Evolutionary conservation across 2,888 invertebrate genomes (phyloP).

Genomic region (Helleia helle): DNA sequence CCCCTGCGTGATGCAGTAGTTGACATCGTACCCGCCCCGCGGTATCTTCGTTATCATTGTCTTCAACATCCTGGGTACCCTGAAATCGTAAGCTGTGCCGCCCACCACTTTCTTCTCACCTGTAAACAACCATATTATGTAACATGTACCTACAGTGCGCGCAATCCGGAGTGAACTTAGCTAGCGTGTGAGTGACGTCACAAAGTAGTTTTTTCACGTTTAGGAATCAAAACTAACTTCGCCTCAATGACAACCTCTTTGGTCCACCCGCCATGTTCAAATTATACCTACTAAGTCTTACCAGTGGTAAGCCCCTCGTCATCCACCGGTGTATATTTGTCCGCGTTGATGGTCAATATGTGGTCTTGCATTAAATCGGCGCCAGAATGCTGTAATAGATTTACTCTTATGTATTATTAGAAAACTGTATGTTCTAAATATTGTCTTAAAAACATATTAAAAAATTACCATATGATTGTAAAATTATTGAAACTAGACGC

Average conservation of each 20-base stretch:
- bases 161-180: no score
- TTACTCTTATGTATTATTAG: no score
- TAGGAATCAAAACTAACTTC: no score
- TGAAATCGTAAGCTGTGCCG: constrained; percentile 83
- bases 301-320: constrained; percentile 83
- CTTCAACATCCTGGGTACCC: constrained; percentile 77
- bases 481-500: no score
- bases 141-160: no score
- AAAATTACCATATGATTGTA: no score
- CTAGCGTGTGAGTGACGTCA: no score
- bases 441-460: no score
- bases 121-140: constrained; percentile 31
- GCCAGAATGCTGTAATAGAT: constrained; percentile 71
- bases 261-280: not conserved
- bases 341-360: constrained; percentile 81
- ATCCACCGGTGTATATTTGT: constrained; percentile 82
- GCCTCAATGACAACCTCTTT: no score
- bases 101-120: constrained; percentile 81
- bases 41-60: constrained; percentile 79
- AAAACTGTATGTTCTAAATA: no score
- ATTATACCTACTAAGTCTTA: constrained; percentile 23
- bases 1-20: constrained; percentile 83
- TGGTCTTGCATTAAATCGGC: constrained; percentile 79
- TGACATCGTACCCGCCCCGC: constrained; percentile 85
- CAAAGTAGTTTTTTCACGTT: no score